Evolutionary conservation across 2,113 vertebrate genomes (phyloP), one percentile per base, ranked within the genome.

Genomic region (Microcebus murinus): DNA sequence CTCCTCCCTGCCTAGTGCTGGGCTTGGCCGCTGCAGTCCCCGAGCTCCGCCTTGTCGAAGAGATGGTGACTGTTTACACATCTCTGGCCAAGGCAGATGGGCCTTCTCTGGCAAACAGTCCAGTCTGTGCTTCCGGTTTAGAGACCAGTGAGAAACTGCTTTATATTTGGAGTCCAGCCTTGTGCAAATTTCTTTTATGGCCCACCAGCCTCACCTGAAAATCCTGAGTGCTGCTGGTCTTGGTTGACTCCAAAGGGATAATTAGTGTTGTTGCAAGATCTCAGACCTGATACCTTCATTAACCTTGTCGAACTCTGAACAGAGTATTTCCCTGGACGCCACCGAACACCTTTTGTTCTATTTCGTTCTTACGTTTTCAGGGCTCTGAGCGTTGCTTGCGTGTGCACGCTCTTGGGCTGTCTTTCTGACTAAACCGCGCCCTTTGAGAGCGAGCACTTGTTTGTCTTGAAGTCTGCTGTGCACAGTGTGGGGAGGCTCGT

Each of bases 331-430:
- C 36, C 20, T 67, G 42, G 90, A 7, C 21, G 31, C 50, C 29
- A 21, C 55, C 10, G 1, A n/a, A 2, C 0, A 0, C 0, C 0
- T 0, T 18, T n/a, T 48, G 48, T 59, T 70, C 45, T 48, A 6
- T 21, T 73, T 55, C n/a, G 39, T 67, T n/a, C 27, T 77, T 8
- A 15, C 0, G 29, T 39, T 86, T 89, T 68, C 50, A 63, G 83
- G 36, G 39, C 52, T 31, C 50, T n/a, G 42, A 13, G 17, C 34
- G 9, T 74, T 39, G 18, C 15, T 9, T 2, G 8, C 0, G 0
- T 3, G 63, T 63, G 3, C 31, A 9, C 0, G 1, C 14, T 36
- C 42, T 9, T 4, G 4, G 39, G 45, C 55, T 21, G 3, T 50
- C 45, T 94, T 59, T 4, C 6, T 29, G 11, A 27, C 8, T 4